Percentiles rank a stretch among this genome's conserved stretches.
These are phyloP conservation scores for Orchesella flavescens DNA, from an alignment of 2,888 invertebrate species.

Conservation along the genomic window DNA sequence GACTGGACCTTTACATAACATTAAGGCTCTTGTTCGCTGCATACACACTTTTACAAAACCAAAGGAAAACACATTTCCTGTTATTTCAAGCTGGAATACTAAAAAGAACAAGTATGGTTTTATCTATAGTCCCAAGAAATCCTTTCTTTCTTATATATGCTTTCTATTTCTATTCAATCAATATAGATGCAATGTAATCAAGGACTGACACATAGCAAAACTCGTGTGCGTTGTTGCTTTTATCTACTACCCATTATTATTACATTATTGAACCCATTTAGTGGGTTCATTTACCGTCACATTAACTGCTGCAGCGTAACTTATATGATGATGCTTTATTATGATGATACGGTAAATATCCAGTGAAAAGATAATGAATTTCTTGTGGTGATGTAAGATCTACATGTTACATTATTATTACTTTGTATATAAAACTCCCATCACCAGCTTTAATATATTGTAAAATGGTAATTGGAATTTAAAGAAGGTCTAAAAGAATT, in stretches of 20 bases:
- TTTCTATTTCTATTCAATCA: neutral
- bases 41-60: neutral
- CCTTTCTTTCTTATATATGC: too few species aligned
- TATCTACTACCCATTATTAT: slow-evolving; percentile 1
- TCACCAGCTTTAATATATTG: too few species aligned
- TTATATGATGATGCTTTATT: neutral
- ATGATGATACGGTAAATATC: neutral
- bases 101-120: neutral
- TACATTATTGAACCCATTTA: slow-evolving; percentile 23
- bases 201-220: neutral
- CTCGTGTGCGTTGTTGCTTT: neutral
- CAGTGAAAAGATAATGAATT: slow-evolving; percentile 14
- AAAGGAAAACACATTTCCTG: slow-evolving; percentile 27
- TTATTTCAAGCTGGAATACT: slow-evolving; percentile 7
- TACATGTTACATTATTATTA: neutral
- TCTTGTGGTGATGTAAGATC: slow-evolving; percentile 5
- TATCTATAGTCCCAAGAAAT: too few species aligned
- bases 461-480: too few species aligned
- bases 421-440: too few species aligned
- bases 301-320: neutral
- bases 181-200: neutral
- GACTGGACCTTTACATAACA: neutral
- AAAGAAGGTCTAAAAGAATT: too few species aligned
- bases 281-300: neutral
- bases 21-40: neutral